Evolutionary conservation across 2,797 vertebrate species (phyloP), one percentile per base, ranked within the genome.

Genomic region (Fistularia commersonii): DNA sequence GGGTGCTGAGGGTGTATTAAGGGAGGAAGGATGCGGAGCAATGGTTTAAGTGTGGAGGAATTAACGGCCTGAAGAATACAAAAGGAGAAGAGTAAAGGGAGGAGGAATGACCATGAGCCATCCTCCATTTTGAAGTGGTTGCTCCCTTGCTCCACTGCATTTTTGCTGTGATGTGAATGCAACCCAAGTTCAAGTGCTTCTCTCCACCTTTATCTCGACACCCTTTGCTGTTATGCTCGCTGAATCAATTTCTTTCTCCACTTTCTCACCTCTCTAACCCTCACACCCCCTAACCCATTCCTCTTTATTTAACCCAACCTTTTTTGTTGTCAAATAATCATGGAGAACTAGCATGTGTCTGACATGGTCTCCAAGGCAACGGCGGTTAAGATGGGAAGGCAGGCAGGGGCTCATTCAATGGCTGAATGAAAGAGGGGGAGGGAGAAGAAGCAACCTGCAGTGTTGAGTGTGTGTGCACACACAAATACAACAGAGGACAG

Each of bases 321-420:
- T 85, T 87, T 85, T 91, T 87, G 88, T 88, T 90, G 89, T 92
- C 90, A 93, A 93, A 93, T 92, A 91, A 93, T 94, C 92, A 91
- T 86, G 71, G 87, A 88, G 90, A 91, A 91, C 92, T 89, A 87
- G 91, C 92, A 92, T 93, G 90, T 91, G 91, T 94, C 93, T 95
- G 93, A 96, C 92, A 94, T 87, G 79, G 93, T 98, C 93, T 89
- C 93, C 91, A 94, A 89, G 93, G 89, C 86, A 89, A 96, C 94
- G 66, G 82, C 85, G 89, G 91, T 93, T 92, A 92, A 92, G 92
- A 90, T 75, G 83, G 79, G 57, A 66, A 91, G 83, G 86, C 89
- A 88, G 88, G 89, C 85, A 82, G 89, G 82, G 88, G 89, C 87
- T 91, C 87, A 92, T 91, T 92, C 86, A 84, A 80, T 80, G 82